Evolutionary conservation across 2,797 vertebrate species (phyloP).

Genomic region (Tragelaphus eurycerus): DNA sequence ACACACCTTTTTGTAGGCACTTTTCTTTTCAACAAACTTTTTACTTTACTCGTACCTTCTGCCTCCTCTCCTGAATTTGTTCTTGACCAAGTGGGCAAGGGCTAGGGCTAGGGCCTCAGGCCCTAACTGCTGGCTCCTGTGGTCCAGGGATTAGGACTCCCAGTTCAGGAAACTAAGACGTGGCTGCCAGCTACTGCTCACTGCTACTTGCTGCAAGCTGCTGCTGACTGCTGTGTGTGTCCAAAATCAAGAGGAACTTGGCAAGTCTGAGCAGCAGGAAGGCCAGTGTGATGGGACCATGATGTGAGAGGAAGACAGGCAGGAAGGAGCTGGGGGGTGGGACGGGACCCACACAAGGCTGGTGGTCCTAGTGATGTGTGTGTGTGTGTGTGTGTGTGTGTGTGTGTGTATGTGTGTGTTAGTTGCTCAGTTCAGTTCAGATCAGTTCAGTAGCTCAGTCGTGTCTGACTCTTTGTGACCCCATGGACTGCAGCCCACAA

Average conservation of each 20-base stretch:
- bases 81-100: neutral
- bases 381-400: too few species aligned
- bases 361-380: too few species aligned
- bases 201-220: neutral
- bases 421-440: too few species aligned
- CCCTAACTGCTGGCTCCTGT: neutral
- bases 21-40: neutral
- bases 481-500: neutral
- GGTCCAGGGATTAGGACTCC: neutral
- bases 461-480: neutral
- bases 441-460: neutral
- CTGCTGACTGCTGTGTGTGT: neutral
- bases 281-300: neutral
- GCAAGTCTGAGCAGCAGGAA: neutral
- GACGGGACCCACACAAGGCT: fast-evolving
- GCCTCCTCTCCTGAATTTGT: neutral
- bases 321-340: fast-evolving
- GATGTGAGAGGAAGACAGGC: neutral
- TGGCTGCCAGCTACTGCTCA: neutral
- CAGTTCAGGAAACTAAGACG: neutral
- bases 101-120: neutral
- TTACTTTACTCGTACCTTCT: neutral
- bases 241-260: neutral
- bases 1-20: neutral
- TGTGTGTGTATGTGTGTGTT: too few species aligned